These are phyloP conservation scores for Nomada hirtipes DNA, from an alignment of 2,888 invertebrate genomes.

Conservation along the genomic window DNA sequence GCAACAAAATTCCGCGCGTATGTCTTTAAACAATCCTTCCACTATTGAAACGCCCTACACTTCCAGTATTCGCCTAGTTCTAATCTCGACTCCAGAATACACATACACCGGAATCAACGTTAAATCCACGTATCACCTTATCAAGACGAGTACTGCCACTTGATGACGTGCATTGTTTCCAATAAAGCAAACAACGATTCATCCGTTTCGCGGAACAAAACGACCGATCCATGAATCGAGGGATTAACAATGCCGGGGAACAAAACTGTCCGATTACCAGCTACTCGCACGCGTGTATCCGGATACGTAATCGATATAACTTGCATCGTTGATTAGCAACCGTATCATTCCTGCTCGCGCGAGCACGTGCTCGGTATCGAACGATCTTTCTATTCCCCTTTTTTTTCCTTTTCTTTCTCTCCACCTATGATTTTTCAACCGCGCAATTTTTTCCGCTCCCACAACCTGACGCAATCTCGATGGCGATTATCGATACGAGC, in stretches of 20 bases:
- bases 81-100: no score
- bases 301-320: slow-evolving; percentile 37
- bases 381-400: background rate
- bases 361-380: slow-evolving; percentile 26
- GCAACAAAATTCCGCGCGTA: no score
- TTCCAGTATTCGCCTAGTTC: no score
- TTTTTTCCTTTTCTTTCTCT: background rate
- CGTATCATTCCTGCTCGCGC: slow-evolving; percentile 25
- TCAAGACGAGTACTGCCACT: no score
- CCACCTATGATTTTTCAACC: background rate
- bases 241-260: slow-evolving; percentile 3
- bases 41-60: no score
- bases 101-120: no score
- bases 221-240: background rate
- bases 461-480: slow-evolving; percentile 49
- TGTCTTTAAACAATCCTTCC: no score
- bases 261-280: background rate
- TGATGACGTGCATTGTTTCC: background rate
- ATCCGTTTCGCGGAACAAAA: background rate
- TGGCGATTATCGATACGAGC: slow-evolving; percentile 27
- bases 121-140: no score
- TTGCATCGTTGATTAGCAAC: slow-evolving; percentile 27
- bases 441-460: slow-evolving; percentile 2
- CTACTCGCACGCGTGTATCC: slow-evolving; percentile 22
- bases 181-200: background rate